Conservation (phyloP, 2,888 invertebrate genomes). For the Coecobrya sp. region DNA sequence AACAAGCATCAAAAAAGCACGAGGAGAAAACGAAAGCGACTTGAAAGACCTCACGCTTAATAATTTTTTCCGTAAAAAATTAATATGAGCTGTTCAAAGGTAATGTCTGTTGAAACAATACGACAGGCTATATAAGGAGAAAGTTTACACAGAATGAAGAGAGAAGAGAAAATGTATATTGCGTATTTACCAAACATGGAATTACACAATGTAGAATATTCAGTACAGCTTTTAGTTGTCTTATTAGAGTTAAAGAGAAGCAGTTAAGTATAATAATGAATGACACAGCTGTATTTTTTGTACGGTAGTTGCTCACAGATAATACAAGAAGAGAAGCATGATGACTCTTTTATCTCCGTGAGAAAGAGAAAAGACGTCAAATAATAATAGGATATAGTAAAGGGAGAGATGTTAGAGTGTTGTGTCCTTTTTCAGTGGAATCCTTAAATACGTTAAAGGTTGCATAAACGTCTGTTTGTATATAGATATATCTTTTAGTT, state of each 20-base stretch:
- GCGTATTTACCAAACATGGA: too few species aligned
- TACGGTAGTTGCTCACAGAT: background rate
- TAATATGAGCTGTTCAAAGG: too few species aligned
- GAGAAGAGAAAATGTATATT: too few species aligned
- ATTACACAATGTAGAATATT: too few species aligned
- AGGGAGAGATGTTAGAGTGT: background rate
- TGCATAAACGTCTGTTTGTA: background rate
- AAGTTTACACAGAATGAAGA: too few species aligned
- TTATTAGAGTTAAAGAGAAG: background rate
- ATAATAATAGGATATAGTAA: conserved; percentile 9
- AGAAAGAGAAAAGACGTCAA: conserved; percentile 17
- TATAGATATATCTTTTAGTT: background rate
- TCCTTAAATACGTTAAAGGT: background rate
- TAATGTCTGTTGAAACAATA: too few species aligned
- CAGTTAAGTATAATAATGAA: background rate
- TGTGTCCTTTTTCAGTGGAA: background rate
- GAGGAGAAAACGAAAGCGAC: too few species aligned
- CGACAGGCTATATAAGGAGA: too few species aligned
- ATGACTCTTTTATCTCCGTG: conserved; percentile 26
- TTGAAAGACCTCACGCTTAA: too few species aligned
- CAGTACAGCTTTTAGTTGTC: background rate
- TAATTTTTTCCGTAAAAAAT: too few species aligned
- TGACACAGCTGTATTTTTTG: conserved; percentile 10
- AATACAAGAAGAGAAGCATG: background rate
- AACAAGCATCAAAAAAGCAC: too few species aligned